Base-by-base conservation (phyloP, 2,797 vertebrate genomes). In the Amazona finschi region DNA sequence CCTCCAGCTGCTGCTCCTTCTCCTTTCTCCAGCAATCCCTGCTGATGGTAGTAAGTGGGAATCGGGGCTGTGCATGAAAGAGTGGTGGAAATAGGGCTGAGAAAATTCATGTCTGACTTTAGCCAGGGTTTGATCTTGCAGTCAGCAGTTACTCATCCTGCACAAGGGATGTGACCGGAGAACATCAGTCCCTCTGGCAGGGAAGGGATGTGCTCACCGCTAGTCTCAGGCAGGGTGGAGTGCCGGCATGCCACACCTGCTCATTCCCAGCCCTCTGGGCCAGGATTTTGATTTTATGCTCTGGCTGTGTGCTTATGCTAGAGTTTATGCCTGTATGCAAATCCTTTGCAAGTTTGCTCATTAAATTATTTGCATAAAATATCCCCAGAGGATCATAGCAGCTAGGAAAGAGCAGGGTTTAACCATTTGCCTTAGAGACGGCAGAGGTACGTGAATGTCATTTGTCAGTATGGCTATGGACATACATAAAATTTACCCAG, bases 291-390 rank as follows among this genome's bases (percentile, higher is more conserved):
- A 64, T 67, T 67, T 66, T 55, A 65, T 50, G 43, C 76, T 89
- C 92, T 64, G 61, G 46, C 71, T 11, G 3, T 16, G n/a, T 1
- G 5, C 52, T 87, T 55, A 19, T 46, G 36, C 70, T 85, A 87
- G 55, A 79, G 65, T 73, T 90, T 85, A 74, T 82, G 94, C 44
- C 47, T 73, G 21, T 53, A 93, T 92, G 85, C 64, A 94, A 94
- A 86, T 89, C 47, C n/a, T 87, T 84, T 83, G 53, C 36, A 78
- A 75, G 58, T 58, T 30, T 31, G 60, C 60, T 90, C 6, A 43
- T 89, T 84, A 90, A 84, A 65, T 52, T 1, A 27, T 88, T 90
- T 96, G 60, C 66, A 86, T 94, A 39, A 94, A 81, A 73, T 33
- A 64, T 53, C 47, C 66, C 70, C 2, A 5, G 66, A 86, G 82